Percentiles rank a stretch among this genome's conserved stretches.
Evolutionary conservation across 2,797 vertebrate genomes (phyloP).

Genomic region (Setipinna tenuifilis): DNA sequence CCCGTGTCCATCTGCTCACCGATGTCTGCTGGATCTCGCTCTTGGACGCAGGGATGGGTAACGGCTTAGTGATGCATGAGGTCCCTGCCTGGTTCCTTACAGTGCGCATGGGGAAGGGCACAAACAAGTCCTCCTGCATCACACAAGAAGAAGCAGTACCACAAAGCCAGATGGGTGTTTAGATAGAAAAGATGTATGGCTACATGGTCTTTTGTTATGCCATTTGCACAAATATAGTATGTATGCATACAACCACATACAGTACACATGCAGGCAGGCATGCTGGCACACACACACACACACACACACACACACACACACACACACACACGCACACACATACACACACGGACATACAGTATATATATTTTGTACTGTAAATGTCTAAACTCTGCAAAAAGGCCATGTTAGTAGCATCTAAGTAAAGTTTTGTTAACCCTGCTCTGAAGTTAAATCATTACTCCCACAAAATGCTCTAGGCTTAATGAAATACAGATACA

Average conservation of each 20-base stretch:
- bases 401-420: not conserved
- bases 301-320: no score
- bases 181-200: no score
- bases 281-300: no score
- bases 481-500: not conserved
- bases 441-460: not conserved
- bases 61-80: conserved; percentile 68
- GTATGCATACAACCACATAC: no score
- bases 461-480: not conserved
- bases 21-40: conserved; percentile 77
- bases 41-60: conserved; percentile 72
- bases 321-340: not conserved
- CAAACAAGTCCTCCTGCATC: conserved; percentile 73
- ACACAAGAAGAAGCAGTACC: not conserved
- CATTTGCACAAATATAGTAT: no score
- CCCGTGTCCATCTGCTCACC: conserved; percentile 58
- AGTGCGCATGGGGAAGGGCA: conserved; percentile 66
- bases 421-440: not conserved
- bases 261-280: no score
- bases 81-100: conserved; percentile 69
- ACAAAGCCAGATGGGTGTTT: no score
- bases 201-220: no score
- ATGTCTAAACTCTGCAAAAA: not conserved
- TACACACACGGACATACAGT: not conserved
- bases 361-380: not conserved